These are phyloP conservation scores for Sorex fumeus DNA, from an alignment of 2,113 vertebrate species.

Conservation along the genomic window DNA sequence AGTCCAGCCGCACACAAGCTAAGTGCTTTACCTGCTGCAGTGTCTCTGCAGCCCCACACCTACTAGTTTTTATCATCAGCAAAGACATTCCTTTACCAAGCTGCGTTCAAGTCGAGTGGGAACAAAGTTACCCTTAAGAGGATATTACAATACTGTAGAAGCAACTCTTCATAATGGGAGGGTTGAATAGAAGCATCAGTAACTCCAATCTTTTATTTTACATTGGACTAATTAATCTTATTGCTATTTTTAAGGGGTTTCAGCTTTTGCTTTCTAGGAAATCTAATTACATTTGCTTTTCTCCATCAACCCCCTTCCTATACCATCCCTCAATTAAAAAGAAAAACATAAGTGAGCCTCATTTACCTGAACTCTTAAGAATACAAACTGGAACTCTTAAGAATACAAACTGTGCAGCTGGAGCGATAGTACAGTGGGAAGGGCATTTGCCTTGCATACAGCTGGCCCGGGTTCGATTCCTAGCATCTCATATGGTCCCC, in stretches of 20 bases:
- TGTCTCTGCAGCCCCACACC: neutral
- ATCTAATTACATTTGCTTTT: conserved; percentile 64
- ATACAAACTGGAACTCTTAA: conserved; percentile 46
- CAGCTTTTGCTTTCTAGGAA: conserved; percentile 59
- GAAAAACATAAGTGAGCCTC: neutral
- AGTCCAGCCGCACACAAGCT: too few species aligned
- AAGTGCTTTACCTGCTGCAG: too few species aligned
- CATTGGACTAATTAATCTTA: conserved; percentile 44
- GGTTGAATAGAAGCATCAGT: conserved; percentile 40
- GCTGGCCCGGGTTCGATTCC: too few species aligned
- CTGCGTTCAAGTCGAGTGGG: conserved; percentile 11
- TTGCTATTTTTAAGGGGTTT: conserved; percentile 54
- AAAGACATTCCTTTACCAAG: conserved; percentile 52
- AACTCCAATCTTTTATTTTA: conserved; percentile 66
- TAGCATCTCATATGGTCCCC: too few species aligned
- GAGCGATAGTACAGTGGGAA: too few species aligned
- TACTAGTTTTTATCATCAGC: conserved; percentile 21
- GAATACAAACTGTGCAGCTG: conserved; percentile 39
- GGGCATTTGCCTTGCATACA: too few species aligned
- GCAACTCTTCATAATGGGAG: conserved; percentile 61
- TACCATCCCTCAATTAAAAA: neutral
- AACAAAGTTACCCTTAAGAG: conserved; percentile 23
- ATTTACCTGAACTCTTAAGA: conserved; percentile 42
- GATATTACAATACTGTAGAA: conserved; percentile 15
- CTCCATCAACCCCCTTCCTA: neutral